phyloP scores from a whole-genome alignment of 2,113 vertebrate species.

The Micronycteris hirsuta region DNA sequence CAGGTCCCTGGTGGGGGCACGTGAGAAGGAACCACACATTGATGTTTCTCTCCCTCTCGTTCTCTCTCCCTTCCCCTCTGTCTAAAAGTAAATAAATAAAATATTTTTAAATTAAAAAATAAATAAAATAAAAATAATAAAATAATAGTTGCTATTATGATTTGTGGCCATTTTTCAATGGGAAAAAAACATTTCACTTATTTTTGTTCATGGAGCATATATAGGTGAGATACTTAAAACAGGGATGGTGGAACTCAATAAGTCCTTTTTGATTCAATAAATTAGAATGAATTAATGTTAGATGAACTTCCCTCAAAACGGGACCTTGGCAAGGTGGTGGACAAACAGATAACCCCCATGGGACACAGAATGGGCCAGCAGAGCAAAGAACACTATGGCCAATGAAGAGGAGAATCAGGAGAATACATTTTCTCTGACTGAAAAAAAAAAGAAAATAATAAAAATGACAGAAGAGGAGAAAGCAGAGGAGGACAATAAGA shows the following conservation, averaged over 20 bases:
- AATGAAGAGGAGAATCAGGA: background rate
- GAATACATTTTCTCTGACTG: background rate
- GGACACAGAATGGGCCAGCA: accelerated
- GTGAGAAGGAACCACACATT: too few species aligned
- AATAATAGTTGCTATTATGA: background rate
- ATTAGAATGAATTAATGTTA: background rate
- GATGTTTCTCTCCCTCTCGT: too few species aligned
- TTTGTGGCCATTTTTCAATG: background rate
- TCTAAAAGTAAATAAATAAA: too few species aligned
- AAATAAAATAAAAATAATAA: background rate
- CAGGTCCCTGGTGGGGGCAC: too few species aligned
- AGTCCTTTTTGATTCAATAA: background rate
- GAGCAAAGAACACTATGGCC: background rate
- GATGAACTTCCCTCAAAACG: background rate
- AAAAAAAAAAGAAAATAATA: background rate
- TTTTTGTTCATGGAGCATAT: background rate
- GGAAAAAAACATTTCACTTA: background rate
- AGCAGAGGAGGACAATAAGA: accelerated
- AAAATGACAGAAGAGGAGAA: background rate
- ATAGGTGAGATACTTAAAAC: background rate
- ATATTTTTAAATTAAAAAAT: too few species aligned
- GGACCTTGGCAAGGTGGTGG: background rate
- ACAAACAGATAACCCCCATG: background rate
- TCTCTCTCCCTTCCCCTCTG: too few species aligned
- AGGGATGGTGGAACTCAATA: background rate